phyloP scores from a whole-genome alignment of 2,797 vertebrate genomes.

The Notolepis coatsorum region DNA sequence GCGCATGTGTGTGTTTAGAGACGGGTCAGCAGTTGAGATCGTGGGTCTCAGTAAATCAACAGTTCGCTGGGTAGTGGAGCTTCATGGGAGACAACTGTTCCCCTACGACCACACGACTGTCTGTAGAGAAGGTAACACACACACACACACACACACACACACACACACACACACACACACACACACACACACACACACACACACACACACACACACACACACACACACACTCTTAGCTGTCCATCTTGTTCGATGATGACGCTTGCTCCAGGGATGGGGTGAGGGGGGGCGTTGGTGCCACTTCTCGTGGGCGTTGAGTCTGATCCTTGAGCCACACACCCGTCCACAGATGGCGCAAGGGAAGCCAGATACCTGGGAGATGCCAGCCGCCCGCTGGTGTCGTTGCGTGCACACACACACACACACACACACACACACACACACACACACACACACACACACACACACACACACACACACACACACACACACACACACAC shows the following conservation, averaged over 20 bases:
- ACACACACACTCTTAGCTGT: too few relatives aligned
- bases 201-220: not conserved
- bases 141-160: not conserved
- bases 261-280: too few relatives aligned
- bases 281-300: too few relatives aligned
- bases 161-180: not conserved
- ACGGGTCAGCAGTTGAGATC: constrained; percentile 91
- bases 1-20: too few relatives aligned
- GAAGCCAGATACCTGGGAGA: too few relatives aligned
- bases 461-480: not conserved
- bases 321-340: too few relatives aligned
- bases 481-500: not conserved
- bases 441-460: not conserved
- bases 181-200: constrained; percentile 33
- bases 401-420: not conserved
- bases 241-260: too few relatives aligned
- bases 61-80: constrained; percentile 86
- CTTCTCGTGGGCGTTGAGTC: too few relatives aligned
- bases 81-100: constrained; percentile 84
- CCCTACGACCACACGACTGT: constrained; percentile 80
- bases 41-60: constrained; percentile 90
- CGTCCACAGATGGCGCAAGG: too few relatives aligned
- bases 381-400: too few relatives aligned
- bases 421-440: not conserved
- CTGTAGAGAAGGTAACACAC: constrained; percentile 56